Percentiles rank a stretch among this genome's conserved stretches.
Conservation (phyloP, 2,888 invertebrate species). For the Monochamus alternatus region DNA sequence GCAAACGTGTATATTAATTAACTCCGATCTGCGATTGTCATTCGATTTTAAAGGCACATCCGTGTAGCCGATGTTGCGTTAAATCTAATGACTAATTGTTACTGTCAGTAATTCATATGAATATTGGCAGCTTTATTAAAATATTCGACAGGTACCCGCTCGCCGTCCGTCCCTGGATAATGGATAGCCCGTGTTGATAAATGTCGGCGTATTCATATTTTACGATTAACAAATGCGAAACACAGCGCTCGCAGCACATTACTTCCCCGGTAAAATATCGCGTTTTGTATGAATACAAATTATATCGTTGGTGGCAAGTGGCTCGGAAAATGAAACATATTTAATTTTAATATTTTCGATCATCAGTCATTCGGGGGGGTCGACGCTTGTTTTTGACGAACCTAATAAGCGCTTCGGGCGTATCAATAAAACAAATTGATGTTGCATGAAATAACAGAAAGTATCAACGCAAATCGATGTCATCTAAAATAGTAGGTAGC, state of each 20-base stretch:
- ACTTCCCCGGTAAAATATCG: constrained; percentile 6
- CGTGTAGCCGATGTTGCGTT: not conserved
- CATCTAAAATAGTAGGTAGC: too few species aligned
- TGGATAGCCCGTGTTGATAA: constrained; percentile 29
- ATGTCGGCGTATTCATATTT: constrained; percentile 18
- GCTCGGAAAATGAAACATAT: constrained; percentile 11
- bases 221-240: constrained; percentile 28
- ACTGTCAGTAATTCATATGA: constrained; percentile 17
- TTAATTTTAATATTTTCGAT: constrained; percentile 13
- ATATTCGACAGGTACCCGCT: constrained; percentile 30
- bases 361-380: not conserved
- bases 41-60: not conserved
- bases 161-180: constrained; percentile 17
- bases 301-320: not conserved
- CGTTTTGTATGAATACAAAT: constrained; percentile 8
- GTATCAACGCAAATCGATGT: too few species aligned
- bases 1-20: constrained; percentile 8
- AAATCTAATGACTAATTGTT: constrained; percentile 21
- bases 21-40: not conserved
- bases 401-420: too few species aligned
- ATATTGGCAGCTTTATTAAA: constrained; percentile 22
- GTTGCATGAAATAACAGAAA: too few species aligned
- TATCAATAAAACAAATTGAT: too few species aligned
- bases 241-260: constrained; percentile 1
- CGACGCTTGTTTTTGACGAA: not conserved